Conservation (phyloP, 2,113 vertebrate genomes). For the Crotalus viridis region DNA sequence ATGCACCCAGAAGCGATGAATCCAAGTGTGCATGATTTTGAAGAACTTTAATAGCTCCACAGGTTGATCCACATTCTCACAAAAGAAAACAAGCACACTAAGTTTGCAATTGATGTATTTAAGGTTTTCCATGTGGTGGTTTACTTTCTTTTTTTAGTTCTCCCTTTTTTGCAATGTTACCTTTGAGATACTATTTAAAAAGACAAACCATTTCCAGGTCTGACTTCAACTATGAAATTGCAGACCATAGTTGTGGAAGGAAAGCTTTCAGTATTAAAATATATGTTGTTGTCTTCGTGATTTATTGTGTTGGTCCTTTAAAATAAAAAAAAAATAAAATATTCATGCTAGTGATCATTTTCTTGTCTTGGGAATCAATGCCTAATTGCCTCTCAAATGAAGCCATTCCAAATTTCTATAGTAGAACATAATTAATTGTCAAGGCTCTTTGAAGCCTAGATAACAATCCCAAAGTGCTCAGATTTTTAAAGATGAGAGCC, state of each 20-base stretch:
- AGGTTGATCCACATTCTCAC: constrained; percentile 49
- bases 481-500: not conserved
- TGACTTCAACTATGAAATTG: constrained; percentile 49
- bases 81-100: constrained; percentile 69
- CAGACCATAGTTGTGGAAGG: constrained; percentile 61
- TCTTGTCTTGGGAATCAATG: constrained; percentile 59
- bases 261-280: constrained; percentile 68
- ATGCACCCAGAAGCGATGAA: constrained; percentile 94
- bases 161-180: constrained; percentile 58
- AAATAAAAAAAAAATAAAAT: constrained; percentile 70
- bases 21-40: constrained; percentile 83
- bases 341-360: constrained; percentile 59
- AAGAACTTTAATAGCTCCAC: constrained; percentile 79
- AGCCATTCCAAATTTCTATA: not conserved
- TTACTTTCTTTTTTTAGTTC: constrained; percentile 9
- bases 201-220: constrained; percentile 46
- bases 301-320: constrained; percentile 65
- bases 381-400: not conserved
- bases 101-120: constrained; percentile 72
- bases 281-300: constrained; percentile 68
- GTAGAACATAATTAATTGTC: not conserved
- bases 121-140: constrained; percentile 57
- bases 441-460: not conserved
- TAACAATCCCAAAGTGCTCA: not conserved
- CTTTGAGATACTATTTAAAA: constrained; percentile 62